Evolutionary conservation across 1,140 invertebrate genomes (phyloP).

Genomic region (Cyclargus thomasi): DNA sequence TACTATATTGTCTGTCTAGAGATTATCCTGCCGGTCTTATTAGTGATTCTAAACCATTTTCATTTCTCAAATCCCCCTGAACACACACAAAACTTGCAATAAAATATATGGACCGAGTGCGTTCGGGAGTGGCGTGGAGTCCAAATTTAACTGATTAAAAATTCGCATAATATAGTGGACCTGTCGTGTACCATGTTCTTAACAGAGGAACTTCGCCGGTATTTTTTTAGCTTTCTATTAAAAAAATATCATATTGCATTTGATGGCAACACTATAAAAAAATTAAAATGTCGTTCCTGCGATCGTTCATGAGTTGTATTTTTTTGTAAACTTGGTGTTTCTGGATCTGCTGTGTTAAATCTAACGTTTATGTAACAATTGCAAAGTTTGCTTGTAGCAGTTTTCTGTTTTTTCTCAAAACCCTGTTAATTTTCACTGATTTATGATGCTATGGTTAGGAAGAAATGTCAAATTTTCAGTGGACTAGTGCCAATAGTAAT

Average conservation of each 20-base stretch:
- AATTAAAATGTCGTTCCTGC: neutral
- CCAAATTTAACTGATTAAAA: no score
- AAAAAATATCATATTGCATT: neutral
- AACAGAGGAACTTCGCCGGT: no score
- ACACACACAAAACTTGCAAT: no score
- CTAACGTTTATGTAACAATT: neutral
- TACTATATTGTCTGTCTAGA: no score
- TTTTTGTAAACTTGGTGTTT: neutral
- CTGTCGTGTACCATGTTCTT: no score
- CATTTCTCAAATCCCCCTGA: no score
- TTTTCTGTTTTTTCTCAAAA: neutral
- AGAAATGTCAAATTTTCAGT: conserved; percentile 68
- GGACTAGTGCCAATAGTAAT: conserved; percentile 57
- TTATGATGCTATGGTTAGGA: conserved; percentile 16
- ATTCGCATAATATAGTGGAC: no score
- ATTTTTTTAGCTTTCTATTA: neutral
- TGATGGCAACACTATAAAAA: conserved; percentile 4
- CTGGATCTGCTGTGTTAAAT: neutral
- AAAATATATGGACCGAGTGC: no score
- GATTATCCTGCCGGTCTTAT: no score
- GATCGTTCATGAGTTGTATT: conserved; percentile 3
- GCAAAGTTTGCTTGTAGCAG: neutral
- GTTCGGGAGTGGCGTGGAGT: no score
- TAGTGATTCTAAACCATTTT: no score
- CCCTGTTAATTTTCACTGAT: neutral